Conservation (phyloP, 2,113 vertebrate genomes). For the Uropsilus gracilis region DNA sequence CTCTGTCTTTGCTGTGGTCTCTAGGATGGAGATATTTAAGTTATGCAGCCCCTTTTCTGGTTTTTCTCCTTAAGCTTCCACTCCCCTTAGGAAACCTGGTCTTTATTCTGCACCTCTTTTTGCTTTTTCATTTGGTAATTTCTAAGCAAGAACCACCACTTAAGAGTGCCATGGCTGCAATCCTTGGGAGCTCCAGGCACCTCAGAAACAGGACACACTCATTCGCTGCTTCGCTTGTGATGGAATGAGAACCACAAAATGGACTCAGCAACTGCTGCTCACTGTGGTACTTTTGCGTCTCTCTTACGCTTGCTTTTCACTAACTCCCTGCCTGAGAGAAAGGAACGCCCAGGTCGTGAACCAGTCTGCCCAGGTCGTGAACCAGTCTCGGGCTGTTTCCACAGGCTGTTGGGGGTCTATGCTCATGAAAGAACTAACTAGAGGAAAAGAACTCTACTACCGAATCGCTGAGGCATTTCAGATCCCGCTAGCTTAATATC, state of each 20-base stretch:
- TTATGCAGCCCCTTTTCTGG: neutral
- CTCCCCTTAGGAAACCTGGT: neutral
- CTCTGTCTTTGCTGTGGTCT: neutral
- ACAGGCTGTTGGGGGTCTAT: rapidly evolving
- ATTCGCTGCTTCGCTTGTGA: neutral
- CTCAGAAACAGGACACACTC: rapidly evolving
- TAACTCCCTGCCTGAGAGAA: neutral
- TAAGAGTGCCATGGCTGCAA: neutral
- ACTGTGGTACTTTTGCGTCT: neutral
- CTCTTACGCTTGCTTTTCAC: neutral
- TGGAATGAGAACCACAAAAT: neutral
- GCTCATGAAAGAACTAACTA: neutral
- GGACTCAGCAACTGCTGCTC: neutral
- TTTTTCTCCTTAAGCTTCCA: neutral
- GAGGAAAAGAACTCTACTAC: rapidly evolving
- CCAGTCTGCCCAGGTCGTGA: neutral
- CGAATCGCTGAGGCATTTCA: neutral
- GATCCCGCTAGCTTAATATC: too few relatives aligned
- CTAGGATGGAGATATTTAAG: neutral
- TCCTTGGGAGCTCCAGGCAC: neutral
- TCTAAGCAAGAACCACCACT: neutral
- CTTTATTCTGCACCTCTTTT: neutral
- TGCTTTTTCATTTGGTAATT: neutral
- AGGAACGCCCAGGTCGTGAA: neutral
- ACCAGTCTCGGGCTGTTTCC: neutral